Evolutionary conservation across 2,113 vertebrate species (phyloP).

Genomic region (Ptyas mucosa): DNA sequence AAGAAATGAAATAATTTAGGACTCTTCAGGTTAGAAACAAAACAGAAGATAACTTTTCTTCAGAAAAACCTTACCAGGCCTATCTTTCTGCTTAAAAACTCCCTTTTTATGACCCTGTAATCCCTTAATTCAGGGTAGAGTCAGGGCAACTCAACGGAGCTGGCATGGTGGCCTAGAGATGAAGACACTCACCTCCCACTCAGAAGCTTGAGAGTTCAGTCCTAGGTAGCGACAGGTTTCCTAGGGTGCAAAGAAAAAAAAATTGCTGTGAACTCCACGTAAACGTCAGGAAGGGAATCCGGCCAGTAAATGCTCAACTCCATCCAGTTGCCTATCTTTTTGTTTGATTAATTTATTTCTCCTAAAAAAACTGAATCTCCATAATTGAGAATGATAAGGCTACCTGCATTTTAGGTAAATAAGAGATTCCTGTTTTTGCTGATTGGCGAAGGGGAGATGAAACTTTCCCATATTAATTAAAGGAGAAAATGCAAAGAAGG

Average conservation of each 20-base stretch:
- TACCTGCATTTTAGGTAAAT: neutral
- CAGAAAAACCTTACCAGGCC: neutral
- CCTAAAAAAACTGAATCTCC: neutral
- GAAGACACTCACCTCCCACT: neutral
- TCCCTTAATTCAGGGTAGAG: neutral
- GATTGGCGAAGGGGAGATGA: neutral
- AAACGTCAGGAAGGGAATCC: neutral
- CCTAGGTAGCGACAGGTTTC: neutral
- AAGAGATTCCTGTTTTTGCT: neutral
- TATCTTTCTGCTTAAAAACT: neutral
- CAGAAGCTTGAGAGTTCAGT: neutral
- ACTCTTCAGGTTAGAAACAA: neutral
- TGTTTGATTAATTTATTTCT: neutral
- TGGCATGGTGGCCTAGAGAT: neutral
- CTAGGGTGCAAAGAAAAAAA: neutral
- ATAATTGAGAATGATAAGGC: neutral
- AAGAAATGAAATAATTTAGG: neutral
- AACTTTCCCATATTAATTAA: conserved; percentile 16
- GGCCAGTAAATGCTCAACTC: neutral
- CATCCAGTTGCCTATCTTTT: neutral
- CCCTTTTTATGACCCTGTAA: neutral
- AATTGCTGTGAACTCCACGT: neutral
- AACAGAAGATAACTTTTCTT: neutral
- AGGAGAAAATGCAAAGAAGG: neutral
- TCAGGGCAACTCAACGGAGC: neutral